These are phyloP conservation scores for Chrysolina haemoptera DNA, from an alignment of 2,888 invertebrate genomes.

Conservation along the genomic window DNA sequence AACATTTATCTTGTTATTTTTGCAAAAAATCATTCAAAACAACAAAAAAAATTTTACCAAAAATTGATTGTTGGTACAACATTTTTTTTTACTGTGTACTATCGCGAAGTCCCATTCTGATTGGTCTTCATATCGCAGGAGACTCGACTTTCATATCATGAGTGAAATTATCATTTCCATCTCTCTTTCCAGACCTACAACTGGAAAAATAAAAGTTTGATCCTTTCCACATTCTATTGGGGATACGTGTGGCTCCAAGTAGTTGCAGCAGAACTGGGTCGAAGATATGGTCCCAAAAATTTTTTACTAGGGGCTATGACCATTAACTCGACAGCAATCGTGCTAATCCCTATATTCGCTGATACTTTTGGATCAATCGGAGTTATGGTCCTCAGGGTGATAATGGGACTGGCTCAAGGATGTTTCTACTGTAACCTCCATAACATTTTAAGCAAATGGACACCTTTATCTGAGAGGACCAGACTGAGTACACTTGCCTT, in stretches of 20 bases:
- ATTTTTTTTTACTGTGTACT: too few relatives aligned
- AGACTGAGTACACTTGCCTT: slow-evolving; percentile 79
- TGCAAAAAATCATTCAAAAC: too few relatives aligned
- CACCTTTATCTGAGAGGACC: slow-evolving; percentile 79
- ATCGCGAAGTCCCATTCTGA: too few relatives aligned
- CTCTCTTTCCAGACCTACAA: slow-evolving; percentile 48
- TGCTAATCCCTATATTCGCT: slow-evolving; percentile 80
- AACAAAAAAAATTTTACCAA: too few relatives aligned
- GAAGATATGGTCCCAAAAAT: slow-evolving; percentile 81
- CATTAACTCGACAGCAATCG: slow-evolving; percentile 76
- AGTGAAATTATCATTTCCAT: slow-evolving; percentile 54
- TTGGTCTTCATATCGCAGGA: too few relatives aligned
- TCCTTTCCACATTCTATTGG: slow-evolving; percentile 86
- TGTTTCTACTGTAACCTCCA: slow-evolving; percentile 82
- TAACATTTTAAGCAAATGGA: slow-evolving; percentile 83
- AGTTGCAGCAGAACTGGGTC: slow-evolving; percentile 80
- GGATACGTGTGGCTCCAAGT: slow-evolving; percentile 84
- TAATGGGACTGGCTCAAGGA: slow-evolving; percentile 83
- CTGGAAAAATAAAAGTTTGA: slow-evolving; percentile 67
- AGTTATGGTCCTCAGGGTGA: slow-evolving; percentile 77
- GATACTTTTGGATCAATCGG: slow-evolving; percentile 74
- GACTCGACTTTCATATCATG: too few relatives aligned
- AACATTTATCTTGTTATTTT: too few relatives aligned
- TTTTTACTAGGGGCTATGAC: slow-evolving; percentile 74
- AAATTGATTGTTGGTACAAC: too few relatives aligned